Percentiles rank a stretch among this genome's conserved stretches.
phyloP scores from a whole-genome alignment of 2,797 vertebrate genomes.

The Danionella dracula region DNA sequence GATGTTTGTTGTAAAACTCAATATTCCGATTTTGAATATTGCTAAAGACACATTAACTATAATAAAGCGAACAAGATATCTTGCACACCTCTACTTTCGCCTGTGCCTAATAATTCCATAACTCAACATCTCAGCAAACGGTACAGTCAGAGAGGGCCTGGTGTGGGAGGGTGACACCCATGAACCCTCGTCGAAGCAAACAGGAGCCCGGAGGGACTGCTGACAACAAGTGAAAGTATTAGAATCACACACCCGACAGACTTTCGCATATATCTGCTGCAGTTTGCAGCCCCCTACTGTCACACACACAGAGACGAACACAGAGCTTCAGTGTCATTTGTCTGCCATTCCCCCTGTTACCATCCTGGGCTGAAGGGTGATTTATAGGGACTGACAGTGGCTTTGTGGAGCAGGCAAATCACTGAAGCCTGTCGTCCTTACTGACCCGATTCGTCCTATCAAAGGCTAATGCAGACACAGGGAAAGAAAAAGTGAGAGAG shows the following conservation, averaged over 20 bases:
- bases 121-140: neutral
- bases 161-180: neutral
- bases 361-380: slow-evolving; percentile 29
- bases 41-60: no score
- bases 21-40: no score
- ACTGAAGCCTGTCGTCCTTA: slow-evolving; percentile 28
- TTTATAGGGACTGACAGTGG: slow-evolving; percentile 37
- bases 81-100: no score
- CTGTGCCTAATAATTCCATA: neutral
- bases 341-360: slow-evolving; percentile 6
- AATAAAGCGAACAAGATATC: no score
- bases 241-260: neutral
- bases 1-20: no score
- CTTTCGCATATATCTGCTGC: neutral
- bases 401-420: slow-evolving; percentile 38
- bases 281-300: slow-evolving; percentile 3
- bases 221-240: neutral
- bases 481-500: neutral
- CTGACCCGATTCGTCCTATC: slow-evolving; percentile 27
- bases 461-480: slow-evolving; percentile 3
- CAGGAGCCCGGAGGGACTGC: neutral
- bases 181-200: neutral
- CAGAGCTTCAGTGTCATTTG: slow-evolving; percentile 30
- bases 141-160: neutral
- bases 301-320: slow-evolving; percentile 1